Conservation (phyloP, 2,888 invertebrate genomes). For the Mesopsocus fuscifrons region DNA sequence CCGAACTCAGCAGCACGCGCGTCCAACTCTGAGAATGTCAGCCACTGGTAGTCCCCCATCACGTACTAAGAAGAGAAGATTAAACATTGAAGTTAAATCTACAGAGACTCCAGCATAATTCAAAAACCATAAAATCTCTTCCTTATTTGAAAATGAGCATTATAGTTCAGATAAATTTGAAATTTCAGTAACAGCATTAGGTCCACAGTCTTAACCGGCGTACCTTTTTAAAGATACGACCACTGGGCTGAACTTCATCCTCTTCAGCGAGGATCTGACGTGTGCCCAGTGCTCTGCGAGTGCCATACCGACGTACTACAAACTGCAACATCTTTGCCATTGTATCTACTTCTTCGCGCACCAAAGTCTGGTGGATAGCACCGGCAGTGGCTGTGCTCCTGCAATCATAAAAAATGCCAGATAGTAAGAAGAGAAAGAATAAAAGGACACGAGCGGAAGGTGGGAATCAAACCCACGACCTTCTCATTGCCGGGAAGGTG, state of each 20-base stretch:
- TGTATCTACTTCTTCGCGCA: constrained; percentile 57
- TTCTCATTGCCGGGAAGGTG: too few species aligned
- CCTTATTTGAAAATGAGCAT: neutral
- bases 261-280: constrained; percentile 80
- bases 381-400: constrained; percentile 50
- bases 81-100: constrained; percentile 8
- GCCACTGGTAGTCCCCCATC: constrained; percentile 87
- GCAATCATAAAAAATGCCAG: neutral
- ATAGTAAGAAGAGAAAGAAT: neutral
- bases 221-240: constrained; percentile 88
- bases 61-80: constrained; percentile 42
- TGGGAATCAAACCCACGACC: too few species aligned
- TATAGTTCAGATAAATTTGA: too few species aligned
- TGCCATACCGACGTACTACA: constrained; percentile 51
- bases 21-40: constrained; percentile 59
- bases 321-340: constrained; percentile 69
- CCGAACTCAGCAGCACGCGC: constrained; percentile 59
- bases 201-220: too few species aligned
- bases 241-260: constrained; percentile 86
- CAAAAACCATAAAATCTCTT: constrained; percentile 3
- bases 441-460: neutral
- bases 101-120: neutral
- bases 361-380: constrained; percentile 48
- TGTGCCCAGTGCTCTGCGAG: constrained; percentile 69
- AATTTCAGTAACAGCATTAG: too few species aligned